Evolutionary conservation across 2,797 vertebrate genomes (phyloP).

Genomic region (Bovichtus diacanthus): DNA sequence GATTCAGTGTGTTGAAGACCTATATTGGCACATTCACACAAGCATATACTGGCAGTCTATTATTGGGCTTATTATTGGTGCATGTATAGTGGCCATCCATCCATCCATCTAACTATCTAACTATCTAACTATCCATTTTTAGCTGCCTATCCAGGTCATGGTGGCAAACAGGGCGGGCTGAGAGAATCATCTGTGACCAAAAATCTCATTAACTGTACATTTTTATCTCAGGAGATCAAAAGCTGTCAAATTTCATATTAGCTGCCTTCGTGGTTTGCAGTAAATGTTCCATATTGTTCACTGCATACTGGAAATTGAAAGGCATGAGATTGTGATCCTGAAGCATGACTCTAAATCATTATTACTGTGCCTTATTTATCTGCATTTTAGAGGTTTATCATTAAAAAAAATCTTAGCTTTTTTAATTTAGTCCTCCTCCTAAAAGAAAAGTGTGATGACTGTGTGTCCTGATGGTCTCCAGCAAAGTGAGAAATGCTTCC

Average conservation of each 20-base stretch:
- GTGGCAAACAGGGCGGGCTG: slow-evolving; percentile 6
- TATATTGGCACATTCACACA: not conserved
- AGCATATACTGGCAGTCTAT: not conserved
- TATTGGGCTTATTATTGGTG: not conserved
- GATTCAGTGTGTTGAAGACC: not conserved
- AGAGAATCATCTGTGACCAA: slow-evolving; percentile 11
- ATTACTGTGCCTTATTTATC: not conserved
- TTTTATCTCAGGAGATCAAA: slow-evolving; percentile 11
- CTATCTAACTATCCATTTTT: slow-evolving; percentile 14
- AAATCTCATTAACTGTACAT: slow-evolving; percentile 23
- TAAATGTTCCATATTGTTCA: not conserved
- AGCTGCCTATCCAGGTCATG: slow-evolving; percentile 36
- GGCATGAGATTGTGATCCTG: not conserved
- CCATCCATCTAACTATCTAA: not conserved
- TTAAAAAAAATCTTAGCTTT: not conserved
- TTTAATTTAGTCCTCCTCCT: not conserved
- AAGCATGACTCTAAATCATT: not conserved
- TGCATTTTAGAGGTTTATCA: slow-evolving; percentile 3
- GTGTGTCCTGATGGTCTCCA: slow-evolving; percentile 53
- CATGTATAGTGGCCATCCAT: not conserved
- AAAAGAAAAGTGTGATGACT: slow-evolving; percentile 40
- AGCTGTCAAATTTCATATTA: slow-evolving; percentile 2
- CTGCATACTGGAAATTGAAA: not conserved
- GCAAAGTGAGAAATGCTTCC: slow-evolving; percentile 59
- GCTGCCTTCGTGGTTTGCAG: not conserved